Conservation (phyloP, 2,113 vertebrate species). For the Verasper variegatus region DNA sequence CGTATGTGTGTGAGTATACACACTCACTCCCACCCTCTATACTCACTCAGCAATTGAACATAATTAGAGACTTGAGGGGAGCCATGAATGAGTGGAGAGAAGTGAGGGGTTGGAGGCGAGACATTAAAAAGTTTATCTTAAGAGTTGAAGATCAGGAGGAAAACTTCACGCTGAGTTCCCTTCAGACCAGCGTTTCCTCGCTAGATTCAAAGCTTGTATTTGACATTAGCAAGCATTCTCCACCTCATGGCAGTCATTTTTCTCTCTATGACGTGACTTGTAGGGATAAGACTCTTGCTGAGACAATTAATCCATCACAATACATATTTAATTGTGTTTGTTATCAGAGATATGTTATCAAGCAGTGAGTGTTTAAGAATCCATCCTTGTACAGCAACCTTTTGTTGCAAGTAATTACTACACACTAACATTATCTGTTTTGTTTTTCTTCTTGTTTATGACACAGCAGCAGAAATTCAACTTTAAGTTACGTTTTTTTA, state of each 20-base stretch:
- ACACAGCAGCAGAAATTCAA: background rate
- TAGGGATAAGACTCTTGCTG: background rate
- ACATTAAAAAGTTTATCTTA: slow-evolving; percentile 62
- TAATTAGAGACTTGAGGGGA: slow-evolving; percentile 76
- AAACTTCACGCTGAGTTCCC: slow-evolving; percentile 32
- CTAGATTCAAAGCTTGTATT: background rate
- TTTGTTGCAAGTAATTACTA: background rate
- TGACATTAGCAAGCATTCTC: background rate
- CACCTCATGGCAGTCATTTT: too few relatives aligned
- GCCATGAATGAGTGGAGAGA: slow-evolving; percentile 66
- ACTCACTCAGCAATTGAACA: slow-evolving; percentile 64
- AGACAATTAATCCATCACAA: slow-evolving; percentile 19
- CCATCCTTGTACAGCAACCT: background rate
- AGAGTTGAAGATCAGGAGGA: slow-evolving; percentile 34
- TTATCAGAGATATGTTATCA: slow-evolving; percentile 15
- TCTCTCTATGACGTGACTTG: background rate
- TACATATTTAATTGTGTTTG: slow-evolving; percentile 17
- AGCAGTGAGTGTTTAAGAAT: background rate
- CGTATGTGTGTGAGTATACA: slow-evolving; percentile 49
- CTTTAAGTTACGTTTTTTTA: background rate
- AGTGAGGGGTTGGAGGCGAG: slow-evolving; percentile 31
- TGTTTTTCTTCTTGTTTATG: background rate
- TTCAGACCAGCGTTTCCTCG: slow-evolving; percentile 19
- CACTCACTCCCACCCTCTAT: slow-evolving; percentile 68
- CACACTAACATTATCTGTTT: background rate